A percentile compares a stretch with the other conserved stretches of the same genome.
Evolutionary conservation across 2,113 vertebrate genomes (phyloP).

Genomic region (Furnarius figulus): DNA sequence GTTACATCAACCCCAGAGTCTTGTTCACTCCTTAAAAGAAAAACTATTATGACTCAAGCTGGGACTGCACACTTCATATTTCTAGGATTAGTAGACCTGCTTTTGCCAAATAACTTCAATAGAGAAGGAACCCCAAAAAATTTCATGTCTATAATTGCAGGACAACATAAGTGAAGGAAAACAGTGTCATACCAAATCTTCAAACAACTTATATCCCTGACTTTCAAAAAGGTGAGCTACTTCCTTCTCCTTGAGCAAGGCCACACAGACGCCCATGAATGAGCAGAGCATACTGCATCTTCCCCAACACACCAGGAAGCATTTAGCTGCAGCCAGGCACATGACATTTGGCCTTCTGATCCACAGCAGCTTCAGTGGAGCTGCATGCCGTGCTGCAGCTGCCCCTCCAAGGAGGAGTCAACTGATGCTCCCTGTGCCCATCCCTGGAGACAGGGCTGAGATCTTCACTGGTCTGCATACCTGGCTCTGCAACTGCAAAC

Average conservation of each 20-base stretch:
- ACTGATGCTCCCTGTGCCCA: neutral
- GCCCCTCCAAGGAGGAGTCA: neutral
- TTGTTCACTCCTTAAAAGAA: neutral
- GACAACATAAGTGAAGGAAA: neutral
- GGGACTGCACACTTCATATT: neutral
- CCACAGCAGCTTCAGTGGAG: neutral
- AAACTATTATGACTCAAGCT: neutral
- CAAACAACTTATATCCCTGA: neutral
- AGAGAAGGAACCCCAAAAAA: neutral
- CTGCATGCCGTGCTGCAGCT: rapidly evolving
- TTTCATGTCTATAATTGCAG: neutral
- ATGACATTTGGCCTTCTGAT: neutral
- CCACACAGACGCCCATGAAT: rapidly evolving
- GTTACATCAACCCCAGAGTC: neutral
- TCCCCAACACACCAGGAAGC: neutral
- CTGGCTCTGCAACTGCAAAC: neutral
- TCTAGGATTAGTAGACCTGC: neutral
- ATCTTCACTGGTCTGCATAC: neutral
- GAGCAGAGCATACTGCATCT: neutral
- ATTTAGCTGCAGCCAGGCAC: neutral
- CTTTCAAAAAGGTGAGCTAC: neutral
- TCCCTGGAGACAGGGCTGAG: rapidly evolving
- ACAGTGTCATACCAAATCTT: neutral
- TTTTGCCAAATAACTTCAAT: neutral
- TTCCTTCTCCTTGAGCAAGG: neutral